Evolutionary conservation across 1,140 invertebrate species (phyloP).

Genomic region (Parapsyche elsis): DNA sequence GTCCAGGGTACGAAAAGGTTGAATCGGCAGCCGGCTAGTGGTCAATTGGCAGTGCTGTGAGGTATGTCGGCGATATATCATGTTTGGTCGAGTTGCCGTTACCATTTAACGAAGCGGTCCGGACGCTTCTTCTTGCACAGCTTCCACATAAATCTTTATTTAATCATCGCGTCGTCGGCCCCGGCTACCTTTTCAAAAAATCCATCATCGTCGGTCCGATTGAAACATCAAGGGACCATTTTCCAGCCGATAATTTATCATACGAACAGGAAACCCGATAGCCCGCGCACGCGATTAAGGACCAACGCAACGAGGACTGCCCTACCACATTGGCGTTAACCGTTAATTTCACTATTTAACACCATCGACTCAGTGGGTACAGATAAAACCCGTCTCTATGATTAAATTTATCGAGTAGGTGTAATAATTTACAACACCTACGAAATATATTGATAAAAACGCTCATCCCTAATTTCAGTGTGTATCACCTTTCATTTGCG

Average conservation of each 20-base stretch:
- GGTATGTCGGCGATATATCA: conserved; percentile 42
- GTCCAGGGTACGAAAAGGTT: too few relatives aligned
- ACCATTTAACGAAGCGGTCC: conserved; percentile 47
- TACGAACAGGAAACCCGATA: conserved; percentile 7
- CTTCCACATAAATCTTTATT: conserved; percentile 44
- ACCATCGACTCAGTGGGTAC: too few relatives aligned
- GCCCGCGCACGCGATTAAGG: not conserved
- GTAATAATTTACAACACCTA: too few relatives aligned
- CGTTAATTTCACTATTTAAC: too few relatives aligned
- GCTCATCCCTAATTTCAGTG: too few relatives aligned
- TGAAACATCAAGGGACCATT: conserved; percentile 38
- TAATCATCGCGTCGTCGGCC: conserved; percentile 32
- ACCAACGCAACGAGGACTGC: not conserved
- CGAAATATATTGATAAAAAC: too few relatives aligned
- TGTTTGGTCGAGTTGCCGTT: conserved; percentile 43
- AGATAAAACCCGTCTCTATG: too few relatives aligned
- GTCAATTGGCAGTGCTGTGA: not conserved
- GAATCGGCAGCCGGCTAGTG: too few relatives aligned
- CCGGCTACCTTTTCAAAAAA: not conserved
- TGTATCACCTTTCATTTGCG: too few relatives aligned
- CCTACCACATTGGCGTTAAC: too few relatives aligned
- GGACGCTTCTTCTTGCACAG: conserved; percentile 8
- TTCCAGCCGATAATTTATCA: conserved; percentile 32
- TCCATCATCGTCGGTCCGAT: conserved; percentile 6
- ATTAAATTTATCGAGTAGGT: too few relatives aligned